Conservation (phyloP, 2,888 invertebrate genomes). For the Buathra laborator region DNA sequence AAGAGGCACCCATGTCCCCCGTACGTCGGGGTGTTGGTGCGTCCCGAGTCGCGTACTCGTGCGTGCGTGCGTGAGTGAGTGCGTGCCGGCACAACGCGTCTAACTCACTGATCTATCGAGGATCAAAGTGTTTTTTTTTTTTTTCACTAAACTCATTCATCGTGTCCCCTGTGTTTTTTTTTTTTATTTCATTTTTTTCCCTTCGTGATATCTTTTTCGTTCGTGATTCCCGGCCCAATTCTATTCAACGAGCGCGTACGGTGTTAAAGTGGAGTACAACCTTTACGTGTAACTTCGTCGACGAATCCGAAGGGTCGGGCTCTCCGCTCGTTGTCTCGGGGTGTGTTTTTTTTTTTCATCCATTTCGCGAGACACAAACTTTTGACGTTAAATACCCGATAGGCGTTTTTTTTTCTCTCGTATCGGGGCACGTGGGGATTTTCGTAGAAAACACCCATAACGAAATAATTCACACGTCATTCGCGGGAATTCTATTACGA, state of each 20-base stretch:
- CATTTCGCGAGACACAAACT: neutral
- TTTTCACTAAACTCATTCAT: neutral
- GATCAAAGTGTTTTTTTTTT: constrained; percentile 8
- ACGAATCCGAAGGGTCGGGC: neutral
- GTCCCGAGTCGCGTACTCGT: constrained; percentile 70
- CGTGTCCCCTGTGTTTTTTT: neutral
- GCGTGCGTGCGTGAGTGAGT: constrained; percentile 67
- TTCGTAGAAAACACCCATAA: constrained; percentile 17
- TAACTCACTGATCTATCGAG: constrained; percentile 18
- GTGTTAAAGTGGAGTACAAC: constrained; percentile 14
- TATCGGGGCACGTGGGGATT: neutral
- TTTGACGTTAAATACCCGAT: neutral
- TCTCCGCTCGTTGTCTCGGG: neutral
- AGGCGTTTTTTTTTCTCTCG: constrained; percentile 6
- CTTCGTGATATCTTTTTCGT: neutral
- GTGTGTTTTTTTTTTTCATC: constrained; percentile 4
- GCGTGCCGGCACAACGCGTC: constrained; percentile 75
- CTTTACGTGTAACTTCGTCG: constrained; percentile 12
- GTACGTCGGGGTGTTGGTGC: constrained; percentile 78
- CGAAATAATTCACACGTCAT: constrained; percentile 31
- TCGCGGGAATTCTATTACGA: constrained; percentile 24
- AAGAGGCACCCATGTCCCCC: constrained; percentile 73
- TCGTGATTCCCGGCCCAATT: neutral
- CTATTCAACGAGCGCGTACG: constrained; percentile 3
- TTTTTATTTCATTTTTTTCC: neutral